These are phyloP conservation scores for Yoshiicerus persimilis DNA, from an alignment of 1,140 invertebrate species.

Conservation along the genomic window DNA sequence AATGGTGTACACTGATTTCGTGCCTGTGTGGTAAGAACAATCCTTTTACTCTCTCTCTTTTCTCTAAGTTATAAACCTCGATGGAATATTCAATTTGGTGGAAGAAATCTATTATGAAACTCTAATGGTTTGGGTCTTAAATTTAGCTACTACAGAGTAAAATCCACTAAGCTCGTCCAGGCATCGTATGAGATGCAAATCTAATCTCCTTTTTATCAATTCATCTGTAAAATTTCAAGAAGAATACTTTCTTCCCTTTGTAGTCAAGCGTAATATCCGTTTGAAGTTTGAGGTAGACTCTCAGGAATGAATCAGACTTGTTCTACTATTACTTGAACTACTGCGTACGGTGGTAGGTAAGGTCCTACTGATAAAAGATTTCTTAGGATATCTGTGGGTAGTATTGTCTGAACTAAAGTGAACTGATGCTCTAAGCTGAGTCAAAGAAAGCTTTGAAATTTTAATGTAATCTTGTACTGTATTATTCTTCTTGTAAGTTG, in stretches of 20 bases:
- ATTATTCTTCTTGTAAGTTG: not conserved
- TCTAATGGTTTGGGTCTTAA: not conserved
- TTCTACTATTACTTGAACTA: not conserved
- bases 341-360: too few species aligned
- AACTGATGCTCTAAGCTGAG: not conserved
- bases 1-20: not conserved
- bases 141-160: not conserved
- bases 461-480: not conserved
- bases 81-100: constrained; percentile 9
- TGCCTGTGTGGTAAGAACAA: not conserved
- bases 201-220: constrained; percentile 21
- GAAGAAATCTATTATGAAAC: constrained; percentile 21
- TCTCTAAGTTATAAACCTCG: not conserved
- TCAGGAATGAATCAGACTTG: not conserved
- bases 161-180: not conserved
- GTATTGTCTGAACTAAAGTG: not conserved
- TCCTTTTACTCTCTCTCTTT: not conserved
- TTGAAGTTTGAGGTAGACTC: not conserved
- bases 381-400: not conserved
- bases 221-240: constrained; percentile 15
- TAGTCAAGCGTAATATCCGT: constrained; percentile 13
- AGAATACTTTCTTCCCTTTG: constrained; percentile 12
- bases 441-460: constrained; percentile 23
- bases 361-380: too few species aligned
- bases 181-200: constrained; percentile 6